Evolutionary conservation across 2,797 vertebrate genomes (phyloP), one percentile per base, ranked within the genome.

Genomic region (Danio jaintianensis): DNA sequence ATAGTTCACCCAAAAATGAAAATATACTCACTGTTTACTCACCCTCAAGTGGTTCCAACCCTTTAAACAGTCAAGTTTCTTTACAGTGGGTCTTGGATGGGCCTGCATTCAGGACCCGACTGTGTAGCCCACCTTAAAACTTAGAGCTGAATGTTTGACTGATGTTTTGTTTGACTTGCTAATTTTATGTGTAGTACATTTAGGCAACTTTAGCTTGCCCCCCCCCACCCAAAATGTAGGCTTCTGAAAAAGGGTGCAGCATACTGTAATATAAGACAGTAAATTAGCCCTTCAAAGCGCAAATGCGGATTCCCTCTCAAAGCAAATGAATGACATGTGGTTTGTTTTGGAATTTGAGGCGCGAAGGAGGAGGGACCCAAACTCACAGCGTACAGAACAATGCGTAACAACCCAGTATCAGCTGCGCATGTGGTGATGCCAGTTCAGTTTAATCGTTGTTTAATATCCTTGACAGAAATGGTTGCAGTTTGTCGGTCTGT

Each of bases 341-440:
- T 78, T 78, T 72, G 75, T 47, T 67, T 9, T 61, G 75, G 81
- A 72, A 74, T 79, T 58, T 58, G 4, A 64, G 59, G 50, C 22
- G 43, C 48, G 43, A 59, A 66, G 66, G 68, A 40, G 45, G 79
- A 56, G 55, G 55, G 55, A n/a, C 22, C 55, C n/a, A 20, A 50
- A 13, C 55, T 59, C 79, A n/a, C 47, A 29, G 62, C 38, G 18
- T 75, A 66, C 50, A 76, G 18, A 64, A 76, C 38, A 66, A 55
- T 66, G 56, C 9, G 16, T 53, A 52, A 52, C 66, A 78, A 22
- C 45, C 55, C 38, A 66, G 15, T 66, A 43, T 76, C 74, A 36
- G 50, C 40, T 59, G 55, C 53, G 1, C 20, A 43, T 36, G 18
- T 42, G 45, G 59, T 63, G 73, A 69, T 69, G 66, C 22, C 2